These are phyloP conservation scores for Cassiopea xamachana DNA, from an alignment of 30 jellyfish, hydroid and myxozoan species.

Conservation along the genomic window DNA sequence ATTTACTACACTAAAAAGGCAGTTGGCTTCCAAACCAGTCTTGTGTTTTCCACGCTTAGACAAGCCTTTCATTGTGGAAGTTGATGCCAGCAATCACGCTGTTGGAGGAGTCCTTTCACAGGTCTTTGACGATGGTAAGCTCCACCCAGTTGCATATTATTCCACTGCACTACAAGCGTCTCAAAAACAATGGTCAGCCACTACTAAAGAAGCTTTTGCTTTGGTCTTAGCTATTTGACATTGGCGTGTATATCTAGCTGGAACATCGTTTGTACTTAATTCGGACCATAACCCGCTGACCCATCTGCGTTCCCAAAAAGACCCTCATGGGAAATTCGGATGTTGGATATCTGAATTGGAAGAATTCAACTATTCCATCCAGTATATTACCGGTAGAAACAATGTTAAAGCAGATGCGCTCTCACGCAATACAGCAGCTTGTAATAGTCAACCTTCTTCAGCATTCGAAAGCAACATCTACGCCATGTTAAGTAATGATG, in stretches of 20 bases:
- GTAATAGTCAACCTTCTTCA: constrained; percentile 27
- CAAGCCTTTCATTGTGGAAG: constrained; percentile 35
- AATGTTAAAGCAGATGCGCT: constrained; percentile 66
- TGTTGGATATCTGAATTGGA: constrained; percentile 49
- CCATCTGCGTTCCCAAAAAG: constrained; percentile 29
- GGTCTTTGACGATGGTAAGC: constrained; percentile 20
- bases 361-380: constrained; percentile 32
- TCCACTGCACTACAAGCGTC: constrained; percentile 22
- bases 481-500: constrained; percentile 6
- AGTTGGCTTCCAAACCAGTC: constrained; percentile 15
- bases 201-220: constrained; percentile 57
- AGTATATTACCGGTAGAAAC: constrained; percentile 48
- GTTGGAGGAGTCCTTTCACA: constrained; percentile 61
- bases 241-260: constrained; percentile 48
- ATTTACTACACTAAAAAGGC: neutral
- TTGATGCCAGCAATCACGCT: constrained; percentile 37
- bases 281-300: constrained; percentile 62
- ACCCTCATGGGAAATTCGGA: constrained; percentile 58
- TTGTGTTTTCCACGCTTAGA: constrained; percentile 24
- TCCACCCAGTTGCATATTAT: constrained; percentile 57
- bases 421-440: constrained; percentile 21
- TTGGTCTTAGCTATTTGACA: constrained; percentile 29
- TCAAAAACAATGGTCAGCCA: constrained; percentile 40
- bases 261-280: constrained; percentile 36
- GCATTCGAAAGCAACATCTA: constrained; percentile 29